Conservation (phyloP, 2,888 invertebrate genomes). For the Oxycera nigricornis region DNA sequence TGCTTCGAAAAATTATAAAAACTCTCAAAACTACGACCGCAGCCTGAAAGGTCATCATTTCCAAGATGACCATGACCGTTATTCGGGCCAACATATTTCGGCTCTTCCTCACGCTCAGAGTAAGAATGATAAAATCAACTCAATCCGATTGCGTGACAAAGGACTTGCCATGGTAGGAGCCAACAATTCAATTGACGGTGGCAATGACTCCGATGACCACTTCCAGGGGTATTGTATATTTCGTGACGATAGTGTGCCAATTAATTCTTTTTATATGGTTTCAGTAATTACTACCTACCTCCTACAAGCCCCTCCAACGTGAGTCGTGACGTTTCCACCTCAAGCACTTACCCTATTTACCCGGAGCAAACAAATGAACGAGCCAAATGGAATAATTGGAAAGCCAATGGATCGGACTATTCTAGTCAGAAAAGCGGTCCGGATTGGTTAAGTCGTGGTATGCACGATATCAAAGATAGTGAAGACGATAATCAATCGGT, state of each 20-base stretch:
- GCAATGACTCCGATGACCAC: slow-evolving; percentile 40
- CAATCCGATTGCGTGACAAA: slow-evolving; percentile 35
- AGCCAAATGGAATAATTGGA: slow-evolving; percentile 70
- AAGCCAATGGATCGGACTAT: slow-evolving; percentile 54
- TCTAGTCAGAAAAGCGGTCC: slow-evolving; percentile 56
- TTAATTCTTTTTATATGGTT: slow-evolving; percentile 13
- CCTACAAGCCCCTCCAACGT: slow-evolving; percentile 51
- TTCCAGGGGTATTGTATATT: slow-evolving; percentile 21
- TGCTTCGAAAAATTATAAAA: slow-evolving; percentile 48
- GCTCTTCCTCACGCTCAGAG: neutral
- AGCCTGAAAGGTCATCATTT: slow-evolving; percentile 33
- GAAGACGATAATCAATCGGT: slow-evolving; percentile 59
- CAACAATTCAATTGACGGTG: slow-evolving; percentile 26
- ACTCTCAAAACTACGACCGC: slow-evolving; percentile 44
- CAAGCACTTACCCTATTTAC: slow-evolving; percentile 59
- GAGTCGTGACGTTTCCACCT: slow-evolving; percentile 60
- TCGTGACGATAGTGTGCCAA: neutral
- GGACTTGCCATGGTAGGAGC: slow-evolving; percentile 31
- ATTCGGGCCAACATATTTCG: neutral
- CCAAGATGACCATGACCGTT: slow-evolving; percentile 35
- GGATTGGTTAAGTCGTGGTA: slow-evolving; percentile 65
- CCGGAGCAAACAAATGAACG: slow-evolving; percentile 66
- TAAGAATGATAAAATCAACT: slow-evolving; percentile 42
- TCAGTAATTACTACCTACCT: slow-evolving; percentile 53
- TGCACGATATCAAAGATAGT: slow-evolving; percentile 64